Conservation (phyloP, 2,797 vertebrate genomes). For the Avahi laniger region DNA sequence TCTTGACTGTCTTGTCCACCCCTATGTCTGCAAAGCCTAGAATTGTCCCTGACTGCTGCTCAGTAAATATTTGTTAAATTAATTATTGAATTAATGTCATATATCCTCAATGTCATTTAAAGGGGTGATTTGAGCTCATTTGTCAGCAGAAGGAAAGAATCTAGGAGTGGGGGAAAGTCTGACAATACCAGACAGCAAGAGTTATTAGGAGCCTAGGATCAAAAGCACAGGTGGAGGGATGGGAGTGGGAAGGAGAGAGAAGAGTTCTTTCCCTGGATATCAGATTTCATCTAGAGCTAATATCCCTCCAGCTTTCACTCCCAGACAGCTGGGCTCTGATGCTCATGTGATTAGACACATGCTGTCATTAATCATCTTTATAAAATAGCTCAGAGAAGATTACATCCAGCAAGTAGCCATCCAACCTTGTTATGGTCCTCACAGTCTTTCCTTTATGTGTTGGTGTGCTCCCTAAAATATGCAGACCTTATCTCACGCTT, state of each 20-base stretch:
- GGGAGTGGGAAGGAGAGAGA: neutral
- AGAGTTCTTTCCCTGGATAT: neutral
- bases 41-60: neutral
- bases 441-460: neutral
- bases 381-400: conserved; percentile 60
- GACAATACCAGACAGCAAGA: neutral
- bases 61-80: conserved; percentile 5
- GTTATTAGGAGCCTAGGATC: neutral
- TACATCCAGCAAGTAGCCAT: neutral
- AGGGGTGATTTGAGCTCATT: neutral
- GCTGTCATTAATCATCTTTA: conserved; percentile 68
- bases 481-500: neutral
- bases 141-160: neutral
- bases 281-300: conserved; percentile 24
- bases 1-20: neutral
- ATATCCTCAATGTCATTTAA: neutral
- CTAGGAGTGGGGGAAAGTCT: neutral
- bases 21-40: neutral
- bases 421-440: neutral
- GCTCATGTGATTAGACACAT: conserved; percentile 47
- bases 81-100: neutral
- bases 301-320: conserved; percentile 15
- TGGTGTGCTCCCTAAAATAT: neutral
- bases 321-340: conserved; percentile 56
- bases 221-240: neutral